phyloP scores from a whole-genome alignment of 2,888 invertebrate species.

The Thecophora atra region DNA sequence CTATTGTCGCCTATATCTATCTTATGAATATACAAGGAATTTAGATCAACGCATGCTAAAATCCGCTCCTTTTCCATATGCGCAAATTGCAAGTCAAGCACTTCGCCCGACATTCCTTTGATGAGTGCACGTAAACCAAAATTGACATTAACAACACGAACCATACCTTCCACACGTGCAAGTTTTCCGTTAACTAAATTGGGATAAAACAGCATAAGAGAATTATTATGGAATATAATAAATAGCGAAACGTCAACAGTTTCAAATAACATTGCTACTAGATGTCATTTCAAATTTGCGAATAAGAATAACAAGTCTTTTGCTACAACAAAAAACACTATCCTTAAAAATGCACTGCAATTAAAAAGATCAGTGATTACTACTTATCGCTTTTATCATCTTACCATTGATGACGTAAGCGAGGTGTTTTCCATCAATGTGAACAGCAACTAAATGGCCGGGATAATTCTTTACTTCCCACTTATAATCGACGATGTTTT shows the following conservation, averaged over 20 bases:
- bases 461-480: constrained; percentile 91
- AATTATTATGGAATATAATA: too few relatives aligned
- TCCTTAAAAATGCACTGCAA: too few relatives aligned
- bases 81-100: constrained; percentile 93
- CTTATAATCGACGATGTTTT: constrained; percentile 89
- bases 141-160: constrained; percentile 78
- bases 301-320: too few relatives aligned
- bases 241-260: too few relatives aligned
- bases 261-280: too few relatives aligned
- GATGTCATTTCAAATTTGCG: background rate
- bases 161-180: constrained; percentile 73
- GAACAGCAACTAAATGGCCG: constrained; percentile 88
- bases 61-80: constrained; percentile 80
- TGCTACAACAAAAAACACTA: too few relatives aligned
- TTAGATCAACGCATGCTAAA: constrained; percentile 87
- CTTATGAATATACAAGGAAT: constrained; percentile 84
- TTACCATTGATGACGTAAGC: constrained; percentile 93
- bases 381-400: constrained; percentile 21
- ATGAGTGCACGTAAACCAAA: constrained; percentile 80
- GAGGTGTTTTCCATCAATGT: constrained; percentile 83
- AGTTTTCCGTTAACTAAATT: constrained; percentile 62
- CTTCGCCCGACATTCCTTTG: constrained; percentile 86
- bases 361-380: background rate
- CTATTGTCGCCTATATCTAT: constrained; percentile 73
- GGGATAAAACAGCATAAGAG: background rate